phyloP scores from a whole-genome alignment of 2,113 vertebrate genomes.

The Lagopus muta region DNA sequence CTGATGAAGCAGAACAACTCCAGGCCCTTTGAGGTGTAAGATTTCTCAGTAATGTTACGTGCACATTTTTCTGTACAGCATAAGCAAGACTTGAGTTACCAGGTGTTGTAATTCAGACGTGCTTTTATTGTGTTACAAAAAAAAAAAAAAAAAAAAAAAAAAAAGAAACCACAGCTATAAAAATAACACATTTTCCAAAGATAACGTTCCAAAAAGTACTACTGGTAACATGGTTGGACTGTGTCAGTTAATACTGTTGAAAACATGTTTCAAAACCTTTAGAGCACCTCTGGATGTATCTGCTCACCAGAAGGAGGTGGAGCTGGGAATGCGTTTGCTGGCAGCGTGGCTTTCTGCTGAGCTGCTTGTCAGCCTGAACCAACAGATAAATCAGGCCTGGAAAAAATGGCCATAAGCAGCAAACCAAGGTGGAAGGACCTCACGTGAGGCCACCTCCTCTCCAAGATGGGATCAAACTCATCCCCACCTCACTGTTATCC shows the following conservation, averaged over 20 bases:
- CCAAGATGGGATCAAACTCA: not conserved
- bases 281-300: conserved; percentile 53
- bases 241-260: conserved; percentile 79
- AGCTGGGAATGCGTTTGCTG: not conserved
- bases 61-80: fast-evolving
- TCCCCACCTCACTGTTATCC: fast-evolving
- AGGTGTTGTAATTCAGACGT: not conserved
- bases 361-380: not conserved
- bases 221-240: conserved; percentile 30
- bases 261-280: conserved; percentile 10
- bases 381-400: not conserved
- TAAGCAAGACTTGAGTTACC: not conserved
- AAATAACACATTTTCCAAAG: conserved; percentile 70
- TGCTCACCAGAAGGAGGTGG: fast-evolving
- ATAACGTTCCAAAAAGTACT: conserved; percentile 54
- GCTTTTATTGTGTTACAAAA: conserved; percentile 74
- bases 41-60: not conserved
- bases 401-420: not conserved
- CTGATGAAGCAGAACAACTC: not conserved
- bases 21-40: not conserved
- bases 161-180: conserved; percentile 67
- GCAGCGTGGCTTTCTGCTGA: not conserved
- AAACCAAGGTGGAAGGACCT: not conserved
- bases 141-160: not conserved
- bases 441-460: fast-evolving